Conservation (phyloP, 2,797 vertebrate genomes). For the Platalea minor region DNA sequence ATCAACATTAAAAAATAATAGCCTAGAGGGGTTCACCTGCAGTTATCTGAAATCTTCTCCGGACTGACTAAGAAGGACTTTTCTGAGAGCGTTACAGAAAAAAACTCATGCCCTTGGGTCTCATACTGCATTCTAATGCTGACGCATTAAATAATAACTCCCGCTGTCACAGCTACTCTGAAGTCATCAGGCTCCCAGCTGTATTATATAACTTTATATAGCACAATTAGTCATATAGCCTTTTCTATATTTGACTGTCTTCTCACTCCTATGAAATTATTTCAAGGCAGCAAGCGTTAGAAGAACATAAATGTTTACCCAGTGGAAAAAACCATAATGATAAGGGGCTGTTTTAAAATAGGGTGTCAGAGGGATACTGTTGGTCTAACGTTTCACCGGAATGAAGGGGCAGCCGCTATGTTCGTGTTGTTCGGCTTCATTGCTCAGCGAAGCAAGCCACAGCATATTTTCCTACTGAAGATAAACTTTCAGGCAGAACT, state of each 20-base stretch:
- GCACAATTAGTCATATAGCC: conserved; percentile 56
- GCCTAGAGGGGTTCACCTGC: neutral
- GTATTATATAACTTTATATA: conserved; percentile 61
- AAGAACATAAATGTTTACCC: conserved; percentile 29
- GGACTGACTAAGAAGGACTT: neutral
- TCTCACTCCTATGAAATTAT: conserved; percentile 40
- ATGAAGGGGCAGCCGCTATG: neutral
- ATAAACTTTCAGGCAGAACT: neutral
- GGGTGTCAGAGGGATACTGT: neutral
- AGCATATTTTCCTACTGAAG: neutral
- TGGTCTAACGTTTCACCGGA: neutral
- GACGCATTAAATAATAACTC: conserved; percentile 31
- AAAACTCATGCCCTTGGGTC: conserved; percentile 2
- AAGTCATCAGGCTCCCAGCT: conserved; percentile 59
- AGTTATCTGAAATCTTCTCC: neutral
- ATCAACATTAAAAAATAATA: neutral
- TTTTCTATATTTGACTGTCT: conserved; percentile 45
- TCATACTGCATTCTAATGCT: conserved; percentile 11
- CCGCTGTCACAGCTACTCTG: conserved; percentile 23
- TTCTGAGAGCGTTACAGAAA: neutral
- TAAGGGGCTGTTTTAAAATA: conserved; percentile 16
- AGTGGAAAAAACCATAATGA: conserved; percentile 30
- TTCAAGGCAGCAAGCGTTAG: conserved; percentile 23
- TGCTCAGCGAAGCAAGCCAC: neutral
- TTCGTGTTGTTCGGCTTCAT: neutral